A percentile compares a stretch with the other conserved stretches of the same genome.
phyloP scores from a whole-genome alignment of 2,888 invertebrate species.

The Girardia tigrina region DNA sequence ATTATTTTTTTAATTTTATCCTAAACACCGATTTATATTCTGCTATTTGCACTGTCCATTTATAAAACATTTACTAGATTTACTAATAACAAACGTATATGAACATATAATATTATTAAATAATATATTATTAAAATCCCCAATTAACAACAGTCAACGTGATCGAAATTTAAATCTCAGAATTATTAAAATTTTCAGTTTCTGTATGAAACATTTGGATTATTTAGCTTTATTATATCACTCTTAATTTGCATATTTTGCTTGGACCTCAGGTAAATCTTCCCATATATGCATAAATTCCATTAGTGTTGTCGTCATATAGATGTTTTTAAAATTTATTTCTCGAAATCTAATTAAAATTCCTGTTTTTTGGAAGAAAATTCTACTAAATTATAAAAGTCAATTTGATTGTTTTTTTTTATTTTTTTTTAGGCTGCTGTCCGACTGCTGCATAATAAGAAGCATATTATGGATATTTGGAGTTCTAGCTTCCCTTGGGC shows the following conservation, averaged over 20 bases:
- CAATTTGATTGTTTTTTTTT: not conserved
- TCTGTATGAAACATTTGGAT: not conserved
- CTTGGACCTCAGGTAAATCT: not conserved
- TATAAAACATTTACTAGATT: not conserved
- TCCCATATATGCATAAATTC: not conserved
- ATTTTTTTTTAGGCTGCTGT: constrained; percentile 24
- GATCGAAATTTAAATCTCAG: no score
- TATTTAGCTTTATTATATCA: not conserved
- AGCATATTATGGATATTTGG: constrained; percentile 33
- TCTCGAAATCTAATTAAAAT: not conserved
- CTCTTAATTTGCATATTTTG: constrained; percentile 18
- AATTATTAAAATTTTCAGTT: not conserved
- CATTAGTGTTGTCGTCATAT: not conserved
- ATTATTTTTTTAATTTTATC: not conserved
- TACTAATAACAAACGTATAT: not conserved
- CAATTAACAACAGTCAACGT: no score
- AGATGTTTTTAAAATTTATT: not conserved
- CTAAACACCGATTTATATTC: not conserved
- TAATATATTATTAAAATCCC: no score
- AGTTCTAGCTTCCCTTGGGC: constrained; percentile 29
- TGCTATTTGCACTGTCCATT: not conserved
- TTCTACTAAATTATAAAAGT: not conserved
- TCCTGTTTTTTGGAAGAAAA: not conserved
- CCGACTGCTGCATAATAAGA: constrained; percentile 27
- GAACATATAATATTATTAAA: no score